Evolutionary conservation across 2,113 vertebrate genomes (phyloP).

Genomic region (Anthoscopus minutus): DNA sequence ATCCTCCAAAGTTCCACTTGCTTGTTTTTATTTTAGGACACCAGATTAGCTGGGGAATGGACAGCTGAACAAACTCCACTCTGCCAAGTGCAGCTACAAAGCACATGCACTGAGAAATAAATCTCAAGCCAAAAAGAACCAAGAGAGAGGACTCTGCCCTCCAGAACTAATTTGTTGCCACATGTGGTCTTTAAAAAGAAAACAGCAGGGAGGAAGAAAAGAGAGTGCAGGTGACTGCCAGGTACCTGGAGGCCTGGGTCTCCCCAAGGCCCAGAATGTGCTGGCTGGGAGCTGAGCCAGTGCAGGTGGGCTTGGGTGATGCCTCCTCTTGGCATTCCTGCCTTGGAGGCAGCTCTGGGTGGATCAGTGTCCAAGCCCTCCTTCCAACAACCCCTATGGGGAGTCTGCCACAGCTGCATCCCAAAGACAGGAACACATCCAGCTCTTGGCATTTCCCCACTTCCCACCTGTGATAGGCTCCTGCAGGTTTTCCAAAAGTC

Average conservation of each 20-base stretch:
- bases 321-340: neutral
- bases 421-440: fast-evolving
- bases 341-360: neutral
- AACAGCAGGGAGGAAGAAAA: neutral
- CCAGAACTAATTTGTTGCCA: constrained; percentile 3
- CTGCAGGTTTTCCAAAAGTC: neutral
- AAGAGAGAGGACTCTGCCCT: neutral
- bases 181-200: neutral
- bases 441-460: neutral
- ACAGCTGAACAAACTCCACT: constrained; percentile 66
- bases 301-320: neutral
- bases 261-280: neutral
- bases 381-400: neutral
- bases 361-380: neutral
- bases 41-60: constrained; percentile 52
- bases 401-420: neutral
- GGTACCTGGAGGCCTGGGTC: neutral
- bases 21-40: constrained; percentile 68
- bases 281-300: neutral
- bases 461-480: neutral
- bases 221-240: neutral
- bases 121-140: neutral
- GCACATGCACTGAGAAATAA: neutral
- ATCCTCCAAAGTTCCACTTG: neutral
- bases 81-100: constrained; percentile 30